Base-by-base conservation (phyloP, 2,113 vertebrate genomes). In the Lampris incognitus region DNA sequence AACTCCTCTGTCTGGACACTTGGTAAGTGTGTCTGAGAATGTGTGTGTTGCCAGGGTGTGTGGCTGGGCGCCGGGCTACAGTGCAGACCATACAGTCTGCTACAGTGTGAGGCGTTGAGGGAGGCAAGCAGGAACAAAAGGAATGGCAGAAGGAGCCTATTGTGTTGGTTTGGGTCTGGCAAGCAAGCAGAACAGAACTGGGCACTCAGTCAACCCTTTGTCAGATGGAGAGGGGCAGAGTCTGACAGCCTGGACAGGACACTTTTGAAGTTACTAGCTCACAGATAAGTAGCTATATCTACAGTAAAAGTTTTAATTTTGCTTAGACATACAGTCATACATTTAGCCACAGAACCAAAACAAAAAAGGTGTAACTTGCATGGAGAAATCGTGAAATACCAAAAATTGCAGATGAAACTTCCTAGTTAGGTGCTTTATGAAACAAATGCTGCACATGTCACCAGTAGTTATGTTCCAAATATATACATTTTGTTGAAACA, bases 111-210 rank as follows among this genome's bases (percentile, higher is more conserved):
- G 76, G 74, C 78, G 84, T 57, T 79, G 78, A 82, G 88, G 75
- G 82, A 76, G 82, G 68, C 64, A 39, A 69, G 40, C 72, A 75
- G 69, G 86, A 76, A 90, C 91, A 92, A 94, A 89, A 59, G 89
- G 65, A 54, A 68, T 84, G 76, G 77, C 82, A 91, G 89, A 92
- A 88, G 84, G 85, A 81, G 78, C 55, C 88, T 83, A 89, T 91
- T 94, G 91, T 94, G 85, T 87, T 42, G 70, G 72, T 73, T 71
- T 83, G 51, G 87, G 78, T 77, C 78, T 83, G 72, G 85, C 74
- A 79, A 64, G 72, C 70, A 88, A 88, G 84, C 81, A 83, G 66
- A 85, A 76, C 75, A 84, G 66, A 79, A 75, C 49, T 64, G 67
- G n/a, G 56, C 60, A 40, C 66, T 61, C 55, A 37, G 54, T 49